A percentile compares a stretch with the other conserved stretches of the same genome.
Evolutionary conservation across 2,113 vertebrate species (phyloP).

Genomic region (Grammomys surdaster): DNA sequence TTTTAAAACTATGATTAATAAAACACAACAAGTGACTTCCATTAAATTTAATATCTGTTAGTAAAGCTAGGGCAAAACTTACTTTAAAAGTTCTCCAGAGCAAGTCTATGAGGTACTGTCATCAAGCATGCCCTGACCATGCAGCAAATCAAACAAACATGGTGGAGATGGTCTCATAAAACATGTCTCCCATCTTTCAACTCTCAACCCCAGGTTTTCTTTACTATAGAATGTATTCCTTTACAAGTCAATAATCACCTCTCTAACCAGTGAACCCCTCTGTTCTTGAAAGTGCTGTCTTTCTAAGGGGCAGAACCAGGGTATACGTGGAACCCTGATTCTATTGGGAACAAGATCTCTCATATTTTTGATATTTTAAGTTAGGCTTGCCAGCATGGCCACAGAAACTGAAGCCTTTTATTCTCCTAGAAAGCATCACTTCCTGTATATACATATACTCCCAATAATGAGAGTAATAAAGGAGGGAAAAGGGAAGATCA

Average conservation of each 20-base stretch:
- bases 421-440: background rate
- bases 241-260: background rate
- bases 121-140: constrained; percentile 1
- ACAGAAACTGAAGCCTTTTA: background rate
- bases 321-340: background rate
- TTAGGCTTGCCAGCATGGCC: background rate
- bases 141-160: background rate
- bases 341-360: background rate
- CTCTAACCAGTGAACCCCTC: background rate
- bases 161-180: background rate
- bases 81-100: constrained; percentile 41
- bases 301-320: background rate
- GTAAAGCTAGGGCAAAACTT: constrained; percentile 34
- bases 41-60: constrained; percentile 33
- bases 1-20: constrained; percentile 26
- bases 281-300: background rate
- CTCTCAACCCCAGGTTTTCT: background rate
- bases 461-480: background rate
- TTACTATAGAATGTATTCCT: background rate
- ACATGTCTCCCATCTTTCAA: background rate
- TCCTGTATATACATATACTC: background rate
- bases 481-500: background rate
- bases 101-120: background rate
- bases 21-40: constrained; percentile 13
- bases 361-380: background rate